Percentiles rank a stretch among this genome's conserved stretches.
phyloP scores from a whole-genome alignment of 2,113 vertebrate species.

The Pachycephala philippinensis region DNA sequence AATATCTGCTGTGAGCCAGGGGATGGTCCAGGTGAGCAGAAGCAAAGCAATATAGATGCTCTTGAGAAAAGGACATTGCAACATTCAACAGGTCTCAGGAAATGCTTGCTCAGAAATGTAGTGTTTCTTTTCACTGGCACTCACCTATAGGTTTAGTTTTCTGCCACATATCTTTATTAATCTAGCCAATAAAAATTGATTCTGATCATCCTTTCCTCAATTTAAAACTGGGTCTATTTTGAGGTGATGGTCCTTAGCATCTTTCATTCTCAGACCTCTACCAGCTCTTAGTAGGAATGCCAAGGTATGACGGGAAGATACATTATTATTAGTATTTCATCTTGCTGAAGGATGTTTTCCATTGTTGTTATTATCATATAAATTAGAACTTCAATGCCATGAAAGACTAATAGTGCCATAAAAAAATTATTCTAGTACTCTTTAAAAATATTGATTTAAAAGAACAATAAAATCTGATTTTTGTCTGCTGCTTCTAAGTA shows the following conservation, averaged over 20 bases:
- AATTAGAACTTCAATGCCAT: background rate
- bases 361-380: background rate
- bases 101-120: background rate
- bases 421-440: slow-evolving; percentile 25
- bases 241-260: background rate
- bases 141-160: background rate
- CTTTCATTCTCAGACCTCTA: background rate
- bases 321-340: background rate
- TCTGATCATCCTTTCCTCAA: background rate
- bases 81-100: background rate
- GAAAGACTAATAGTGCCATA: slow-evolving; percentile 51
- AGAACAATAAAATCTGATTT: slow-evolving; percentile 55
- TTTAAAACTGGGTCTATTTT: background rate
- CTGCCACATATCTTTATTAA: background rate
- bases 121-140: background rate
- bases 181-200: background rate
- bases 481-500: slow-evolving; percentile 29
- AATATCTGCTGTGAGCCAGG: background rate
- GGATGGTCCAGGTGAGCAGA: background rate
- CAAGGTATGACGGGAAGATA: background rate
- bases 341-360: background rate
- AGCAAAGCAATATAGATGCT: background rate
- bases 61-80: background rate
- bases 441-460: slow-evolving; percentile 61
- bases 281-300: background rate